A percentile compares a stretch with the other conserved stretches of the same genome.
phyloP scores from a whole-genome alignment of 2,797 vertebrate species.

The Sebastes miniatus region DNA sequence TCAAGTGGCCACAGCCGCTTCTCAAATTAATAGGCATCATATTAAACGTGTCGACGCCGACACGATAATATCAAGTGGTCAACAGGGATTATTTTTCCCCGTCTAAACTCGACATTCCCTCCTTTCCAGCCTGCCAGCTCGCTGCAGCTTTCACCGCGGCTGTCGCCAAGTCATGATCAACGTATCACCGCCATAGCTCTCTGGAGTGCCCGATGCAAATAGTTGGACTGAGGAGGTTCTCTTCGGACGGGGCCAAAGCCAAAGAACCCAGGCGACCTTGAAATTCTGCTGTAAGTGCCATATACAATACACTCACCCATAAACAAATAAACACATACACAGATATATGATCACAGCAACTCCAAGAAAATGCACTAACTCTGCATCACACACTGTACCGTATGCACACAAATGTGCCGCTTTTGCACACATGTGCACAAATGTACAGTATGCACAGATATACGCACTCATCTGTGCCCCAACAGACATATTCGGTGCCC shows the following conservation, averaged over 20 bases:
- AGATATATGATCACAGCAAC: background rate
- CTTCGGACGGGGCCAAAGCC: conserved; percentile 13
- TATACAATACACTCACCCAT: conserved; percentile 18
- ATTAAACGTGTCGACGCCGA: conserved; percentile 20
- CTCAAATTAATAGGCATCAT: conserved; percentile 42
- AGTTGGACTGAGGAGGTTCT: background rate
- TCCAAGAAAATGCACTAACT: background rate
- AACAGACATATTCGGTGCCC: conserved; percentile 4
- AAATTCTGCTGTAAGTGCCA: conserved; percentile 15
- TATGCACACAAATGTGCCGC: background rate
- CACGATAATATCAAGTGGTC: conserved; percentile 45
- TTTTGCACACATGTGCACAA: background rate
- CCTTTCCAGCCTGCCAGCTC: conserved; percentile 21
- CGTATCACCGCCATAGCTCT: conserved; percentile 42
- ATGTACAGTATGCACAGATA: background rate
- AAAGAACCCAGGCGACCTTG: conserved; percentile 3
- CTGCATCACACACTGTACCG: background rate
- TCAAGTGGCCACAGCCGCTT: conserved; percentile 10
- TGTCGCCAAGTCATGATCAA: conserved; percentile 50
- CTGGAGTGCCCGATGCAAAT: conserved; percentile 17
- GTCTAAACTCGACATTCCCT: conserved; percentile 15
- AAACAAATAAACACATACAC: conserved; percentile 1
- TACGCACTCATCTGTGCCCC: conserved; percentile 9
- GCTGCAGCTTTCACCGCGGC: background rate
- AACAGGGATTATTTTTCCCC: conserved; percentile 53